phyloP scores from a whole-genome alignment of 2,888 invertebrate species.

The Atethmia centrago region DNA sequence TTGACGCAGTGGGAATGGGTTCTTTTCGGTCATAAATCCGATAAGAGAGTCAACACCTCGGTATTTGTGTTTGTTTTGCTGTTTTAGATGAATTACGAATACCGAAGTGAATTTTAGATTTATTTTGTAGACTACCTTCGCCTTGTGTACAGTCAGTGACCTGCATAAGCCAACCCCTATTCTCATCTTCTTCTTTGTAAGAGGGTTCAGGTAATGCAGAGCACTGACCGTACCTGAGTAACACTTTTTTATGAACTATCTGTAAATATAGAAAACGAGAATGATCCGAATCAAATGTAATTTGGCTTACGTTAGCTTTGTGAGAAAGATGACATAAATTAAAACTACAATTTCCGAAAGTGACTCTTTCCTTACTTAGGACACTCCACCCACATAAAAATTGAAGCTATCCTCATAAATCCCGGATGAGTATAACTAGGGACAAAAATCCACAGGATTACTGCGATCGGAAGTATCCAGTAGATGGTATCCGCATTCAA shows the following conservation, averaged over 20 bases:
- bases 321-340: not conserved
- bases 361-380: too few relatives aligned
- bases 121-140: not conserved
- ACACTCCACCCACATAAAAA: conserved; percentile 6
- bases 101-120: not conserved
- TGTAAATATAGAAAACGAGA: too few relatives aligned
- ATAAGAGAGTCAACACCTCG: conserved; percentile 23
- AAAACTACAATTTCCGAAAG: not conserved
- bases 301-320: not conserved
- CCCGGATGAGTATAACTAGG: conserved; percentile 21
- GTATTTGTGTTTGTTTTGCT: conserved; percentile 33
- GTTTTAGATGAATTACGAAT: conserved; percentile 7
- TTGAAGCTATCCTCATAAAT: conserved; percentile 14
- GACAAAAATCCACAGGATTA: conserved; percentile 53
- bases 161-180: too few relatives aligned
- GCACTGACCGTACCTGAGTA: too few relatives aligned
- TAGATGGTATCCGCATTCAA: conserved; percentile 73
- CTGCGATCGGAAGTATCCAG: conserved; percentile 39
- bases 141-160: too few relatives aligned
- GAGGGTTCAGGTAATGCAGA: too few relatives aligned
- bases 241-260: not conserved
- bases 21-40: conserved; percentile 48
- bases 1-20: conserved; percentile 26
- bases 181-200: too few relatives aligned
- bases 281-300: not conserved